These are phyloP conservation scores for Antedon mediterranea DNA, from an alignment of 53 echinoderm and acorn worm genomes.

Conservation along the genomic window DNA sequence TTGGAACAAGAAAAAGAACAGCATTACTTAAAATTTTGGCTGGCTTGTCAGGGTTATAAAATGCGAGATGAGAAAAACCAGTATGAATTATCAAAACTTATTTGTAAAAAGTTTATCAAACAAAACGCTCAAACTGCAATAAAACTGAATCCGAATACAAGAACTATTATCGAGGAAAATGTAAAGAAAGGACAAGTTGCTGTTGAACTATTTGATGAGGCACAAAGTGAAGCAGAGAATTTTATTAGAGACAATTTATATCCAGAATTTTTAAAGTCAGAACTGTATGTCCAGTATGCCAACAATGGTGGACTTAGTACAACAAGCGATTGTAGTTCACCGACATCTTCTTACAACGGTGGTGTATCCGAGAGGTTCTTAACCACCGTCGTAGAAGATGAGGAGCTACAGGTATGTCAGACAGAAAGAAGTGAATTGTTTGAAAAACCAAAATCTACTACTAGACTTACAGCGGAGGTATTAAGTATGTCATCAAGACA, in stretches of 20 bases:
- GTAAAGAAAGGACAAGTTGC: conserved; percentile 52
- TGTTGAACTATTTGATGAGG: conserved; percentile 58
- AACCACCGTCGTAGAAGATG: conserved; percentile 83
- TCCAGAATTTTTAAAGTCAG: conserved; percentile 90
- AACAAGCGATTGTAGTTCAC: conserved; percentile 72
- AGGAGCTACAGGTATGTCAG: conserved; percentile 53
- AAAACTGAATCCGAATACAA: conserved; percentile 31
- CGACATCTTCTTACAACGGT: conserved; percentile 37
- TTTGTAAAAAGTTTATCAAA: conserved; percentile 83
- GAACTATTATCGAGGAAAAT: conserved; percentile 65
- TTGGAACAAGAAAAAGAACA: conserved; percentile 69
- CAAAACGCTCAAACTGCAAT: conserved; percentile 61
- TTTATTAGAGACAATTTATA: conserved; percentile 74
- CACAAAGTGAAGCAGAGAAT: conserved; percentile 77
- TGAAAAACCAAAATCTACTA: conserved; percentile 1
- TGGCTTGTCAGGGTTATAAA: conserved; percentile 89
- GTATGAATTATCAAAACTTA: conserved; percentile 73
- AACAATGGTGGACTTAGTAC: conserved; percentile 90
- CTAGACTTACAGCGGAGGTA: conserved; percentile 65
- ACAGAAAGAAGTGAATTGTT: background rate
- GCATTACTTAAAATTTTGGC: conserved; percentile 81
- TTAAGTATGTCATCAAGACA: conserved; percentile 55
- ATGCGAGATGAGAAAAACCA: conserved; percentile 56
- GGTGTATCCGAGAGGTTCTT: conserved; percentile 46
- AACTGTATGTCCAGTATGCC: conserved; percentile 97